Evolutionary conservation across 2,888 invertebrate species (phyloP).

Genomic region (Azorinus chamasolen): DNA sequence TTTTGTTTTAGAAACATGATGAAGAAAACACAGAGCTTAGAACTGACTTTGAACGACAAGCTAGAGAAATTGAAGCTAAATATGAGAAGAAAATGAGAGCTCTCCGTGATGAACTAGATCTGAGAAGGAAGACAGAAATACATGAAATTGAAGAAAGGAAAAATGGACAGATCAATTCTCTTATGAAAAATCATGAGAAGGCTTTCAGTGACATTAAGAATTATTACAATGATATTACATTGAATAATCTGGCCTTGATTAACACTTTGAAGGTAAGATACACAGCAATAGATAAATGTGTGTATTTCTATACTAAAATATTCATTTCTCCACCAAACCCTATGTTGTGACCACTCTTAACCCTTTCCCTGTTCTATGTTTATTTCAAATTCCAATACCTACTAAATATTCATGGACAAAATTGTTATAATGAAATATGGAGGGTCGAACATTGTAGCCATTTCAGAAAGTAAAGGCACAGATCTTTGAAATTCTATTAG

Average conservation of each 20-base stretch:
- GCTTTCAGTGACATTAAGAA: slow-evolving; percentile 96
- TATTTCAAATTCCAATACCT: too few relatives aligned
- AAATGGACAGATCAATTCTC: slow-evolving; percentile 93
- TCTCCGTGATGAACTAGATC: slow-evolving; percentile 92
- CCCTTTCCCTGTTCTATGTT: too few relatives aligned
- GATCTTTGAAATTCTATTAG: too few relatives aligned
- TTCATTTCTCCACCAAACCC: too few relatives aligned
- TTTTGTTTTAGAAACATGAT: slow-evolving; percentile 86
- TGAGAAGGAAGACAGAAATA: slow-evolving; percentile 86
- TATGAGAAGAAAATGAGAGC: slow-evolving; percentile 92
- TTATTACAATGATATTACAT: slow-evolving; percentile 97
- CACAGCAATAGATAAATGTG: too few relatives aligned
- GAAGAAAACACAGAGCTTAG: slow-evolving; percentile 89
- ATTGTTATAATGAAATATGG: too few relatives aligned
- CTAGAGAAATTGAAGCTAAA: slow-evolving; percentile 90
- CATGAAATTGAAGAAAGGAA: slow-evolving; percentile 96
- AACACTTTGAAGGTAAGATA: slow-evolving; percentile 93
- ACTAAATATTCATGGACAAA: too few relatives aligned
- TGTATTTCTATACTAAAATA: too few relatives aligned
- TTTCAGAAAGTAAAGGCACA: too few relatives aligned
- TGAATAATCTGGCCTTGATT: slow-evolving; percentile 96
- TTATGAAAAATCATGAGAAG: slow-evolving; percentile 93
- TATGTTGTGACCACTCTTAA: too few relatives aligned
- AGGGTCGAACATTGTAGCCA: too few relatives aligned
- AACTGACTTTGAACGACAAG: slow-evolving; percentile 90